Percentiles rank a stretch among this genome's conserved stretches.
phyloP scores from a whole-genome alignment of 2,797 vertebrate genomes.

The Siniperca obscura region DNA sequence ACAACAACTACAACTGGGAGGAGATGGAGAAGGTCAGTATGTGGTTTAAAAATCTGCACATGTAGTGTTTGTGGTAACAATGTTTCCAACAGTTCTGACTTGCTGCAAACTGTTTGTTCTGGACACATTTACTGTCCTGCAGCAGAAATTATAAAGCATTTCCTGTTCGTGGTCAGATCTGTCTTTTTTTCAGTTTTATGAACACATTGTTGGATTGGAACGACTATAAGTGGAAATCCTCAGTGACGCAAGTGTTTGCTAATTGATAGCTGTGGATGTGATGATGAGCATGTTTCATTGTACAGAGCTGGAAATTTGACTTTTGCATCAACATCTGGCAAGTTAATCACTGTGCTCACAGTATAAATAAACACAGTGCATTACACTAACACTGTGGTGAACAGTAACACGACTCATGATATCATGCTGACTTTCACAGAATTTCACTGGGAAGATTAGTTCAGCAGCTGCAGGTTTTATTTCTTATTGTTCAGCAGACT shows the following conservation, averaged over 20 bases:
- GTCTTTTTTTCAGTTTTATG: not conserved
- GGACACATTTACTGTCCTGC: not conserved
- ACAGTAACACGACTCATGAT: not conserved
- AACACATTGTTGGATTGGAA: not conserved
- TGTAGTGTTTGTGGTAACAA: not conserved
- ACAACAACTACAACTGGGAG: conserved; percentile 98
- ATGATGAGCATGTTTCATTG: not conserved
- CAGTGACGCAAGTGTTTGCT: conserved; percentile 8
- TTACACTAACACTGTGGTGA: not conserved
- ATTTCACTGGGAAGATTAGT: not conserved
- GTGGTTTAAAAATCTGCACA: not conserved
- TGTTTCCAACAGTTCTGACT: not conserved
- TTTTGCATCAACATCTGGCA: conserved; percentile 19
- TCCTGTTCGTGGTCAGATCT: conserved; percentile 3
- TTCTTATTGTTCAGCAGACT: not conserved
- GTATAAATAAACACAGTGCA: not conserved
- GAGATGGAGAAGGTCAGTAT: conserved; percentile 93
- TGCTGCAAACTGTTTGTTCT: not conserved
- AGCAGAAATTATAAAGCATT: not conserved
- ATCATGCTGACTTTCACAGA: not conserved
- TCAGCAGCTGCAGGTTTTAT: conserved; percentile 6
- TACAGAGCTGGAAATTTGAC: conserved; percentile 3
- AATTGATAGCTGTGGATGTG: not conserved
- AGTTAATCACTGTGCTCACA: not conserved
- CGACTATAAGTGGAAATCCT: not conserved